These are phyloP conservation scores for Limanda limanda DNA, from an alignment of 2,113 vertebrate species.

Conservation along the genomic window DNA sequence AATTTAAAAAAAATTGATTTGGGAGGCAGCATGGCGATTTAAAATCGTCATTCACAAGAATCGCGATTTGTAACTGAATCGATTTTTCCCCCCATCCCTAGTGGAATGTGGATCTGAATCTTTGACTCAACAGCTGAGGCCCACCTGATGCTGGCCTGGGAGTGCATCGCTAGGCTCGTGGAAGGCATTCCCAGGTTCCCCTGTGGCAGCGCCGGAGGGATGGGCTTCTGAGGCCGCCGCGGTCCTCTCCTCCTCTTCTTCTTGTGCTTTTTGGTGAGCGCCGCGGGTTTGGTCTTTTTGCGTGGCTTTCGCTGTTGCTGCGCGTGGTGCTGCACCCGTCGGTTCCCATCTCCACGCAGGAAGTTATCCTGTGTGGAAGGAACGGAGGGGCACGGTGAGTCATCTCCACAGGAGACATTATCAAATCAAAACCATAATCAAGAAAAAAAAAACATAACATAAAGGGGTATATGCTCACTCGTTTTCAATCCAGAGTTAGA, in stretches of 20 bases:
- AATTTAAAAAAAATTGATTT: no score
- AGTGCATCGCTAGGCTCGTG: conserved; percentile 90
- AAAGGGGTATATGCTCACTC: not conserved
- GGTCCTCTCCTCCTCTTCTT: conserved; percentile 95
- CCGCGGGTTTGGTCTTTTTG: conserved; percentile 98
- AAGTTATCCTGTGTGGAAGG: conserved; percentile 90
- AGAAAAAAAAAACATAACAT: not conserved
- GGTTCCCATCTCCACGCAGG: conserved; percentile 94
- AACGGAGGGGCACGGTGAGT: not conserved
- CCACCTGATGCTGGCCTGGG: conserved; percentile 91
- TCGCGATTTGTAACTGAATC: no score
- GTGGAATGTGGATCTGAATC: not conserved
- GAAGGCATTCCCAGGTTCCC: conserved; percentile 98
- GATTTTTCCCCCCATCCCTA: no score
- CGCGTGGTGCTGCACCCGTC: conserved; percentile 97
- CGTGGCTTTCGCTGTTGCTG: conserved; percentile 98
- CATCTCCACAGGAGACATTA: not conserved
- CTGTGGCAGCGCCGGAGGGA: conserved; percentile 96
- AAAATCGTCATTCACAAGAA: no score
- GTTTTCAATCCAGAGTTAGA: no score
- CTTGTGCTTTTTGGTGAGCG: conserved; percentile 99
- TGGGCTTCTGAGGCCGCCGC: conserved; percentile 97
- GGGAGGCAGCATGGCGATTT: no score
- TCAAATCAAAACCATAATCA: not conserved
- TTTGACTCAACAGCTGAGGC: conserved; percentile 41